phyloP scores from a whole-genome alignment of 2,888 invertebrate species.

The Congeria kusceri region DNA sequence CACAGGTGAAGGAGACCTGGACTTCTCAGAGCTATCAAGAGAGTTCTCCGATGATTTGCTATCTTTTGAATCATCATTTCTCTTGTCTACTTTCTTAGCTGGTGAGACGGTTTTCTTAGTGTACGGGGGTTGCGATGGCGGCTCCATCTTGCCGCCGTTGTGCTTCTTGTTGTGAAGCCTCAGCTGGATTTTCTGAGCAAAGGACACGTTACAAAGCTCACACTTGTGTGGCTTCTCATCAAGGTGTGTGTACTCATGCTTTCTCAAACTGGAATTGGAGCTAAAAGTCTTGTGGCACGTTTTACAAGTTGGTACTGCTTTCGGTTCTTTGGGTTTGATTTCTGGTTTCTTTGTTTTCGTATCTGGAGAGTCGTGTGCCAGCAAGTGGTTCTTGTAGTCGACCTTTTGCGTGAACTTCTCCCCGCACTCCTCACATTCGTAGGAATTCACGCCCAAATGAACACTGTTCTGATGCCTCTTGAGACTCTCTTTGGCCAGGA shows the following conservation, averaged over 20 bases:
- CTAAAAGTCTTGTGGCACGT: slow-evolving; percentile 52
- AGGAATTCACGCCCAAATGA: slow-evolving; percentile 27
- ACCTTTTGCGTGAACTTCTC: slow-evolving; percentile 44
- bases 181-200: slow-evolving; percentile 59
- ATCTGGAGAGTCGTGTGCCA: slow-evolving; percentile 8
- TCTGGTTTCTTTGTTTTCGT: not conserved
- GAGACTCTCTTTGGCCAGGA: slow-evolving; percentile 46
- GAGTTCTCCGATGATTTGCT: not conserved
- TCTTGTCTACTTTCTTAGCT: slow-evolving; percentile 8
- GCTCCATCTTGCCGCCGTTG: slow-evolving; percentile 47
- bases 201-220: slow-evolving; percentile 50
- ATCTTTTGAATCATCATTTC: not conserved
- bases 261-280: slow-evolving; percentile 55
- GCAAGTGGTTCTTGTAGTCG: slow-evolving; percentile 39
- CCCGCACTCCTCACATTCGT: slow-evolving; percentile 47
- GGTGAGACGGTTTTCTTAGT: not conserved
- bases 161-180: slow-evolving; percentile 52
- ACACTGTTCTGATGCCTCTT: slow-evolving; percentile 35
- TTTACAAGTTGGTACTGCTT: slow-evolving; percentile 34
- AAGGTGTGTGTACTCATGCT: slow-evolving; percentile 54
- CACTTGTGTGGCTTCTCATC: slow-evolving; percentile 59
- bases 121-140: slow-evolving; percentile 1
- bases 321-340: slow-evolving; percentile 7
- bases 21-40: not conserved
- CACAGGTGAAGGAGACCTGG: not conserved